Evolutionary conservation across 2,797 vertebrate genomes (phyloP).

Genomic region (Manis pentadactyla): DNA sequence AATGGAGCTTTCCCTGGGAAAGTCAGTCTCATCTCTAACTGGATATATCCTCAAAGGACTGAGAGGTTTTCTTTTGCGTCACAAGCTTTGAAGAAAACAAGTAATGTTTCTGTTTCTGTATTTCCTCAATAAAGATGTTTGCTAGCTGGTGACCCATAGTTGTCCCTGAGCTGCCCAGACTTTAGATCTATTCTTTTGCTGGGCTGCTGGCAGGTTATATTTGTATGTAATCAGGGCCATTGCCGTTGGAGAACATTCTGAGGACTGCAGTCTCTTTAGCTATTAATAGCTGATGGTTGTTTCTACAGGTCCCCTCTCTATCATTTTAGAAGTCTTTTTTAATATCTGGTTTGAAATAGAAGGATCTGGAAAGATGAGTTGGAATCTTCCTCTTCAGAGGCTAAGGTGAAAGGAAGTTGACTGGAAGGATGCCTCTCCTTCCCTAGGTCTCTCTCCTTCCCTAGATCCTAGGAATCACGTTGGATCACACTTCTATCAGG

Average conservation of each 20-base stretch:
- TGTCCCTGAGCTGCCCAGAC: neutral
- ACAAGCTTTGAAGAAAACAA: conserved; percentile 30
- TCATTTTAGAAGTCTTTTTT: neutral
- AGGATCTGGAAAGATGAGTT: neutral
- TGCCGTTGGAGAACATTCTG: conserved; percentile 35
- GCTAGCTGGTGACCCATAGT: neutral
- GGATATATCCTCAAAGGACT: neutral
- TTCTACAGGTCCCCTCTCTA: neutral
- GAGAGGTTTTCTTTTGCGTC: neutral
- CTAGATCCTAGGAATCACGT: neutral
- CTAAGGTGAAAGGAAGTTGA: neutral
- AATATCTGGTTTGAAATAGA: conserved; percentile 21
- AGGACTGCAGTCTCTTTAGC: neutral
- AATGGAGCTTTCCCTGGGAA: neutral
- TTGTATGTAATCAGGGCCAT: conserved; percentile 1
- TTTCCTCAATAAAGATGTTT: neutral
- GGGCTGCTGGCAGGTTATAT: neutral
- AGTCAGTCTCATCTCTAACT: neutral
- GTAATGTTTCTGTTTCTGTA: neutral
- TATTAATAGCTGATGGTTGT: conserved; percentile 31
- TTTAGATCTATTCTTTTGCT: conserved; percentile 18
- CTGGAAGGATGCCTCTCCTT: neutral
- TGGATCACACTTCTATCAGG: neutral
- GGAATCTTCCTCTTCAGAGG: neutral
- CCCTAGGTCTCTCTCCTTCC: neutral